Conservation (phyloP, 2,797 vertebrate genomes). For the Sebastes paucispinis region DNA sequence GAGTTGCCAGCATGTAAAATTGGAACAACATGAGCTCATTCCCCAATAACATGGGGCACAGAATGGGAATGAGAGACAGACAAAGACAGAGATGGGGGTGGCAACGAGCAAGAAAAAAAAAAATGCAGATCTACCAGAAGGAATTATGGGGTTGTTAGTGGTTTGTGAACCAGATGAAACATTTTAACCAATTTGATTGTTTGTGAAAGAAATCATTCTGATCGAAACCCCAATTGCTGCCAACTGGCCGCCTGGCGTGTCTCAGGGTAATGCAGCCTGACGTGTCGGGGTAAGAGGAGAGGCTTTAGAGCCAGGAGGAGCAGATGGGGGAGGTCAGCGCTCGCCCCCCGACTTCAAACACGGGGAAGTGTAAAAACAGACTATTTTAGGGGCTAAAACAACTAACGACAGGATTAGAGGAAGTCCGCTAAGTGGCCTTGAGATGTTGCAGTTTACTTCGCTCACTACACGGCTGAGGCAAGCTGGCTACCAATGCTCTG, state of each 20-base stretch:
- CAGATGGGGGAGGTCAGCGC: slow-evolving; percentile 87
- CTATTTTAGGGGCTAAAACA: slow-evolving; percentile 86
- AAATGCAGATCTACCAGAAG: slow-evolving; percentile 70
- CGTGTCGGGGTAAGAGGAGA: slow-evolving; percentile 89
- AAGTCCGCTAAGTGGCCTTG: slow-evolving; percentile 90
- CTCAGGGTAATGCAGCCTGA: slow-evolving; percentile 91
- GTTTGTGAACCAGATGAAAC: slow-evolving; percentile 94
- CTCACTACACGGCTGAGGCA: not conserved
- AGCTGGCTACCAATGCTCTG: slow-evolving; percentile 1
- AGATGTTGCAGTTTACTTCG: slow-evolving; percentile 76
- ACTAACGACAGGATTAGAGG: slow-evolving; percentile 89
- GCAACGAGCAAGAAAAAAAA: slow-evolving; percentile 23
- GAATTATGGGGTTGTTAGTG: slow-evolving; percentile 86
- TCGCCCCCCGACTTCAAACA: slow-evolving; percentile 86
- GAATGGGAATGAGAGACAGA: slow-evolving; percentile 63
- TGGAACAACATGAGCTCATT: slow-evolving; percentile 76
- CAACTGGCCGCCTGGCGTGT: slow-evolving; percentile 87
- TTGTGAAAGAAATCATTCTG: slow-evolving; percentile 99
- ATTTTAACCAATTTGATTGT: slow-evolving; percentile 98
- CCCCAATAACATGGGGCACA: slow-evolving; percentile 78
- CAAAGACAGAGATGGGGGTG: slow-evolving; percentile 33
- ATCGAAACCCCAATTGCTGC: slow-evolving; percentile 94
- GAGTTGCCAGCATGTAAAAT: slow-evolving; percentile 65
- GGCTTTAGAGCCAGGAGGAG: slow-evolving; percentile 84
- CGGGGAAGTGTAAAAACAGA: slow-evolving; percentile 90